Conservation (phyloP, 2,113 vertebrate species). For the Stercorarius parasiticus region DNA sequence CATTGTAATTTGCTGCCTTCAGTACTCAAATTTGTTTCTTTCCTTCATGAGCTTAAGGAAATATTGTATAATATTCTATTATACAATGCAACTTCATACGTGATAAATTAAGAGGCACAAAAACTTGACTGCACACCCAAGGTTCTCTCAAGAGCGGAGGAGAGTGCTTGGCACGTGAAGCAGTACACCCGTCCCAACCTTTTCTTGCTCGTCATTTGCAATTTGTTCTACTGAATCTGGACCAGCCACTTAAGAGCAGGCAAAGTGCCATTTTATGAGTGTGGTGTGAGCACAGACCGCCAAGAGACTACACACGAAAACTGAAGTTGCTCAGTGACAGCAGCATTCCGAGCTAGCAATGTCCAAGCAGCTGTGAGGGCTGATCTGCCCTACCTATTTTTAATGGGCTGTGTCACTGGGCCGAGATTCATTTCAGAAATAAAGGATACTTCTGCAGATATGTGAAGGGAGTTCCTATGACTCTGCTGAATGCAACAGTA, state of each 20-base stretch:
- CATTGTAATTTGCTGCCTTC: not conserved
- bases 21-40: not conserved
- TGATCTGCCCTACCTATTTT: constrained; percentile 37
- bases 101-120: not conserved
- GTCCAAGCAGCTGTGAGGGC: constrained; percentile 22
- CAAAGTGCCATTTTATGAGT: not conserved
- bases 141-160: accelerated
- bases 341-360: constrained; percentile 22
- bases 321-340: not conserved
- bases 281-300: not conserved
- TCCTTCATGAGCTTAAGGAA: not conserved
- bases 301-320: not conserved
- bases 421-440: not conserved
- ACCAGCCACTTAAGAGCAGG: not conserved
- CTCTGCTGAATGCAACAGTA: not conserved
- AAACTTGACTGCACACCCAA: not conserved
- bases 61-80: not conserved
- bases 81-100: not conserved
- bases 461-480: not conserved
- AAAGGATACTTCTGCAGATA: not conserved
- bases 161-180: not conserved
- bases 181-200: not conserved
- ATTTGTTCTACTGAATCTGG: not conserved
- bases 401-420: constrained; percentile 18
- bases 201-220: not conserved